Conservation (phyloP, 2,113 vertebrate species). For the Haemorhous mexicanus region DNA sequence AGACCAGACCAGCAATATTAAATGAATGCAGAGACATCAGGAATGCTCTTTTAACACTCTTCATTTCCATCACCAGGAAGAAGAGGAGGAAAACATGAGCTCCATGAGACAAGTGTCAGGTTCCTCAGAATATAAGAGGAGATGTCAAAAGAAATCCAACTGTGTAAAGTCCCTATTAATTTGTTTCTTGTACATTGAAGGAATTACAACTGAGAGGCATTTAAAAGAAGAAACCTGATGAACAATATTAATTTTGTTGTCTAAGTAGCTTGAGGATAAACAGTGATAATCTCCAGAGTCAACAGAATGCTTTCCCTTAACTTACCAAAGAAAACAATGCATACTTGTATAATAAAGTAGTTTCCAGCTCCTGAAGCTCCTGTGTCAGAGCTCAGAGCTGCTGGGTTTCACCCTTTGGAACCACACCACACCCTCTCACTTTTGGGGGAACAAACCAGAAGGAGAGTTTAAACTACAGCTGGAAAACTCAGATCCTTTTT, state of each 20-base stretch:
- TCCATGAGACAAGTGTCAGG: background rate
- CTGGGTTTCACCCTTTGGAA: background rate
- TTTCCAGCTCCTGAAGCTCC: background rate
- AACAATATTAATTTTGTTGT: slow-evolving; percentile 8
- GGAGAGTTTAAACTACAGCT: background rate
- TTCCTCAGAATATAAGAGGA: background rate
- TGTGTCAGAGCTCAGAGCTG: background rate
- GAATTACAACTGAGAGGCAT: background rate
- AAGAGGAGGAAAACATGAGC: background rate
- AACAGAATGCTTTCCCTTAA: background rate
- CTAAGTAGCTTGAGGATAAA: slow-evolving; percentile 13
- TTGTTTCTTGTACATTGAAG: background rate
- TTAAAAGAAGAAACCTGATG: background rate
- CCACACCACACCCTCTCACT: background rate
- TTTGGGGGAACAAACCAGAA: background rate
- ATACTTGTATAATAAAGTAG: background rate
- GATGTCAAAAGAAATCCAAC: slow-evolving; percentile 26
- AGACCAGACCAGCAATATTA: background rate
- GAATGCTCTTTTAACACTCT: background rate
- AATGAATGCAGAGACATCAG: background rate
- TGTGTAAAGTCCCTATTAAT: background rate
- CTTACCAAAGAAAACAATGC: background rate
- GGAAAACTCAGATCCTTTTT: background rate
- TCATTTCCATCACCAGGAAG: background rate
- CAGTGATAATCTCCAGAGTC: background rate